Base-by-base conservation (phyloP, 92 coral and sea anemone genomes). In the Pocillopora grandis region DNA sequence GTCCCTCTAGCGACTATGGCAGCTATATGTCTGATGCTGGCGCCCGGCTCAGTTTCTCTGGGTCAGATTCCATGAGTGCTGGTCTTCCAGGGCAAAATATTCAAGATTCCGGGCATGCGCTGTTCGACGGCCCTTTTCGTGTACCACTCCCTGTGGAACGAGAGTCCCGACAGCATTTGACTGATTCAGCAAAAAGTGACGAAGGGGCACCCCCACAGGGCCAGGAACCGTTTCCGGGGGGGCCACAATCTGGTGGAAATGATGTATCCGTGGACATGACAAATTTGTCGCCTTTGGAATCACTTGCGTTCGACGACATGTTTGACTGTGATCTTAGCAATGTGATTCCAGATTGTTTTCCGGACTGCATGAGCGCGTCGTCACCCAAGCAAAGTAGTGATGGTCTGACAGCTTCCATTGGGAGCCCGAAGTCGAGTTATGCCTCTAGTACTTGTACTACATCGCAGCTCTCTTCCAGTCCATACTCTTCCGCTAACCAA, bases 1-100 rank as follows among this genome's bases (percentile, higher is more conserved):
- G 94, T 77, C 94, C 94, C 0, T 91, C 94, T 2, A 91, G 94
- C 33, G 94, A 91, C 75, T 91, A 91, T 89, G 94, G 94, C 3
- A 91, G 94, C 72, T 90, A 84, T 23, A 81, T 91, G 83, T 91
- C 94, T 55, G 94, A 91, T 73, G 81, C 90, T 0, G 94, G 94
- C 11, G 85, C 85, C 14, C 79, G 84, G 27, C 78, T 76, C 17
- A 90, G 92, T 18, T 81, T 80, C 83, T 88, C 92, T 12, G 94
- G 92, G 72, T 91, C 91, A 15, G 91, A 88, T 76, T 91, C 94
- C 33, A 36, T 80, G 87, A 83, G 86, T 58, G 86, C 86, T 12
- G 93, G 89, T 15, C 67, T 78, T 36, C 85, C 88, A 7, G 79
- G 80, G 31, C 88, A 88, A 31, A 83, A 62, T 63, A 16, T 83